phyloP scores from a whole-genome alignment of 1,140 invertebrate genomes.

The Aphelinus certus region DNA sequence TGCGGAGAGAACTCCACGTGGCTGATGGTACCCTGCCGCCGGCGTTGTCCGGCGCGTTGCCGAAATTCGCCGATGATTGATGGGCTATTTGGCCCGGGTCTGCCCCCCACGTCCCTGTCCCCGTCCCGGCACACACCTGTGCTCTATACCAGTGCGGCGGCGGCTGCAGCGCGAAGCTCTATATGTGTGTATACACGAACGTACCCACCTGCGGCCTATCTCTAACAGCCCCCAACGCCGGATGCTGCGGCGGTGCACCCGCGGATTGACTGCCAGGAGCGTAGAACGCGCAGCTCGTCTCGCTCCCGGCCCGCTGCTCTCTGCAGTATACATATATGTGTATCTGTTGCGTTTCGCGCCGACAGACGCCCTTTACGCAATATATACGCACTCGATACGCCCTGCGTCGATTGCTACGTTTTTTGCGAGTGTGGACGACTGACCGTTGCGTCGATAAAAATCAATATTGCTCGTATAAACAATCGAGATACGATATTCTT shows the following conservation, averaged over 20 bases:
- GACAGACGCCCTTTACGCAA: no score
- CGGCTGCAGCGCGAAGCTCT: not conserved
- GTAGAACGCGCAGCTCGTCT: not conserved
- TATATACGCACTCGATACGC: no score
- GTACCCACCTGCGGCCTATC: no score
- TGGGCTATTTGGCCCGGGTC: conserved; percentile 64
- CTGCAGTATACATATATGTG: no score
- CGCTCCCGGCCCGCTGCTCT: no score
- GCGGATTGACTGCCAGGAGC: conserved; percentile 38
- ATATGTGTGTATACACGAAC: not conserved
- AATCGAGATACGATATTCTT: no score
- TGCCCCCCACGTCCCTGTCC: conserved; percentile 36
- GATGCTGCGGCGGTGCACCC: conserved; percentile 38
- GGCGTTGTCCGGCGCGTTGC: conserved; percentile 65
- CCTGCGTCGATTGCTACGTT: no score
- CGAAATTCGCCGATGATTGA: conserved; percentile 66
- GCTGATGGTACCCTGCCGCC: conserved; percentile 63
- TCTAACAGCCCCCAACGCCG: not conserved
- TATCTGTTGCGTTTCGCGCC: no score
- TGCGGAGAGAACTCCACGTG: conserved; percentile 58
- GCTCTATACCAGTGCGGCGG: not conserved
- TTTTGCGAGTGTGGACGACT: no score
- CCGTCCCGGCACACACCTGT: not conserved
- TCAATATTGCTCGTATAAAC: no score
- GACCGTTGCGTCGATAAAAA: no score